Percentiles rank a stretch among this genome's conserved stretches.
phyloP scores from a whole-genome alignment of 2,888 invertebrate genomes.

The Cabera pusaria region DNA sequence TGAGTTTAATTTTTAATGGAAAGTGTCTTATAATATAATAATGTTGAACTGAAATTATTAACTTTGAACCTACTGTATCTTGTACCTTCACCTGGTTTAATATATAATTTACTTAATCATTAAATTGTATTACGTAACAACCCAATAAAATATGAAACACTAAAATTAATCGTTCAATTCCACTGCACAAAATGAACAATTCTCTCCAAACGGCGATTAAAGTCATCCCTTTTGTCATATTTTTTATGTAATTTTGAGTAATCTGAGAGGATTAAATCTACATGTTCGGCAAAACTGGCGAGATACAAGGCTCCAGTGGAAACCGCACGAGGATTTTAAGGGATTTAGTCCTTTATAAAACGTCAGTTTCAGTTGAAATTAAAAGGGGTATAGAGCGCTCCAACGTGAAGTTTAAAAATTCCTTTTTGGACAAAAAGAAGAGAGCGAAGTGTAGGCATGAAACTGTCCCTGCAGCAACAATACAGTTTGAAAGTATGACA shows the following conservation, averaged over 20 bases:
- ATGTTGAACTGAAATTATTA: too few relatives aligned
- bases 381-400: conserved; percentile 26
- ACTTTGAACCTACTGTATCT: too few relatives aligned
- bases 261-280: conserved; percentile 57
- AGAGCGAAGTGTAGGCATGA: conserved; percentile 10
- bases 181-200: too few relatives aligned
- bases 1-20: too few relatives aligned
- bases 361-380: conserved; percentile 40
- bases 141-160: too few relatives aligned
- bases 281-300: conserved; percentile 55
- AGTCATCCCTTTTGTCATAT: conserved; percentile 38
- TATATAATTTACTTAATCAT: too few relatives aligned
- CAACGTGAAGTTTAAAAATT: conserved; percentile 24
- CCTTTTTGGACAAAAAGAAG: conserved; percentile 10
- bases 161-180: too few relatives aligned
- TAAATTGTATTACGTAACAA: too few relatives aligned
- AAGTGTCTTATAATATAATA: too few relatives aligned
- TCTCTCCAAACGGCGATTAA: too few relatives aligned
- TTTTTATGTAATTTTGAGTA: conserved; percentile 50
- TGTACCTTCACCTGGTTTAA: too few relatives aligned
- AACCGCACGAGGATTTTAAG: conserved; percentile 63
- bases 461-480: conserved; percentile 12
- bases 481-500: conserved; percentile 11
- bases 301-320: conserved; percentile 58
- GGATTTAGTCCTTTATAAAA: conserved; percentile 57